Conservation (phyloP, 53 echinoderm and acorn worm species). For the Actinopyga echinites region DNA sequence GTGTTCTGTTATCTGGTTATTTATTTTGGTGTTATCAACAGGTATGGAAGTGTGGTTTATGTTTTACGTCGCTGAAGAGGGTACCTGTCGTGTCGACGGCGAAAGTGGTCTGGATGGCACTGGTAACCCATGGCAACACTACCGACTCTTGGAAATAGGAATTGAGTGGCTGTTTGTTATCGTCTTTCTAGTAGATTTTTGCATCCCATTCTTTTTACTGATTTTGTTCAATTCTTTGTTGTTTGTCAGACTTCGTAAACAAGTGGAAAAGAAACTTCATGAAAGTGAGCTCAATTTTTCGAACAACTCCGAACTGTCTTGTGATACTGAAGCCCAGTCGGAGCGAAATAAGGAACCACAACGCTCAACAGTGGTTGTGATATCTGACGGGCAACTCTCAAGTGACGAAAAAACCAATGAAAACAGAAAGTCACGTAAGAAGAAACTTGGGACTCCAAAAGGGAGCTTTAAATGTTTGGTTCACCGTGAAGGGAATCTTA, state of each 20-base stretch:
- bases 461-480: too few species aligned
- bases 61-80: not conserved
- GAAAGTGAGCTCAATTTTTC: too few species aligned
- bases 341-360: too few species aligned
- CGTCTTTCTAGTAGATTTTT: constrained; percentile 6
- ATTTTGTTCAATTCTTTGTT: constrained; percentile 13
- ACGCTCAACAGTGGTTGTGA: too few species aligned
- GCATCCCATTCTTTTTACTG: constrained; percentile 5
- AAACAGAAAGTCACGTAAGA: too few species aligned
- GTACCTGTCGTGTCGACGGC: not conserved
- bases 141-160: constrained; percentile 4
- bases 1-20: not conserved
- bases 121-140: constrained; percentile 12
- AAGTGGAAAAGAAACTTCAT: not conserved
- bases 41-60: constrained; percentile 6
- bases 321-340: too few species aligned
- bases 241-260: constrained; percentile 5
- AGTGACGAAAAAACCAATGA: too few species aligned
- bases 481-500: too few species aligned
- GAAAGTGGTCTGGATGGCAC: not conserved
- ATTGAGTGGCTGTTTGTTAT: constrained; percentile 7
- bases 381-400: too few species aligned
- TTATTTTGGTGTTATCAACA: not conserved
- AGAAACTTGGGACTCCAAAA: too few species aligned
- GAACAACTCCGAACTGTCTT: too few species aligned